A percentile compares a stretch with the other conserved stretches of the same genome.
phyloP scores from a whole-genome alignment of 2,888 invertebrate genomes.

The Meganola albula region DNA sequence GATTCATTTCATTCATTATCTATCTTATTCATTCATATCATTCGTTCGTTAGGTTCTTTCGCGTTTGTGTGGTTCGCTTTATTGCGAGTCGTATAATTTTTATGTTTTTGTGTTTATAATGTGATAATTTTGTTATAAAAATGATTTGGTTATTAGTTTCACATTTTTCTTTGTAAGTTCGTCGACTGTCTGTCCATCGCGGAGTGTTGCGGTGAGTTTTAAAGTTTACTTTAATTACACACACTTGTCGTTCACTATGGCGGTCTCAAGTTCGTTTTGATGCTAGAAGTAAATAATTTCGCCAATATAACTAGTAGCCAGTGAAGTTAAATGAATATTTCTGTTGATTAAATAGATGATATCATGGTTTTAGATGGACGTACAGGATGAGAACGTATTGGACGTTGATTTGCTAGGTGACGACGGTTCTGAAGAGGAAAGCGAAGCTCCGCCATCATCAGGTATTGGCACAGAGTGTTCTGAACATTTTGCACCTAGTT shows the following conservation, averaged over 20 bases:
- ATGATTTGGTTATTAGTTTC: constrained; percentile 50
- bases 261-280: constrained; percentile 54
- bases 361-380: constrained; percentile 74
- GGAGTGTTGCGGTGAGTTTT: constrained; percentile 66
- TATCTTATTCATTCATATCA: too few species aligned
- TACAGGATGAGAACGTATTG: constrained; percentile 69
- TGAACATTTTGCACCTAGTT: too few species aligned
- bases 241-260: constrained; percentile 76
- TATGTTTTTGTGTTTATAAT: constrained; percentile 51
- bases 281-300: constrained; percentile 46
- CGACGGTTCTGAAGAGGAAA: constrained; percentile 85
- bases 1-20: too few species aligned
- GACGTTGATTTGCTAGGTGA: constrained; percentile 86
- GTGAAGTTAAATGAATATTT: constrained; percentile 12
- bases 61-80: constrained; percentile 57
- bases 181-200: constrained; percentile 60
- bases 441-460: constrained; percentile 79
- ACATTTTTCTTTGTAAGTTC: constrained; percentile 51
- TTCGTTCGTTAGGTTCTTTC: too few species aligned
- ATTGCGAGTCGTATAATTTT: constrained; percentile 43
- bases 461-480: too few species aligned
- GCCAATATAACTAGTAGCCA: constrained; percentile 25
- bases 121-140: constrained; percentile 47
- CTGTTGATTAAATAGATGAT: too few species aligned
- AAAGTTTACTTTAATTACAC: constrained; percentile 52